These are phyloP conservation scores for Lagodon rhomboides DNA, from an alignment of 2,797 vertebrate species.

Conservation along the genomic window DNA sequence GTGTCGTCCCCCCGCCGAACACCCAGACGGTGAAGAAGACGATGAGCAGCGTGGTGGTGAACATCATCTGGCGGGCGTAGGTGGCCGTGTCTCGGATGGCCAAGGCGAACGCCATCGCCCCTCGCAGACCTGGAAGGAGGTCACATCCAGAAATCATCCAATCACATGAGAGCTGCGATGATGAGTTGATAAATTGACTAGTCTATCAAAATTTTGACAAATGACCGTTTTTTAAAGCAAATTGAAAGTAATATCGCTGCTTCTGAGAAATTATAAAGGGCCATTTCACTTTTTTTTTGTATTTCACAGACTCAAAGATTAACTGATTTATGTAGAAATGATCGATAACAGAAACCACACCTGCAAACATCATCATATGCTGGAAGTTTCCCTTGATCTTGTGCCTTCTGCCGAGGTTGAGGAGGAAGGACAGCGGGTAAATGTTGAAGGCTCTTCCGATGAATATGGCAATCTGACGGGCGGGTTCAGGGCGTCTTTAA, in stretches of 20 bases:
- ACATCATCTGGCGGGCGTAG: conserved; percentile 97
- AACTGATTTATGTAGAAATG: neutral
- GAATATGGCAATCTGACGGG: conserved; percentile 91
- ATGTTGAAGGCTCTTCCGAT: conserved; percentile 96
- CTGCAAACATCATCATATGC: conserved; percentile 99
- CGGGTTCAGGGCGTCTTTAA: conserved; percentile 80
- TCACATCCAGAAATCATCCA: neutral
- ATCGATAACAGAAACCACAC: too few species aligned
- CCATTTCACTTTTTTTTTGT: neutral
- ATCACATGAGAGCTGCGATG: neutral
- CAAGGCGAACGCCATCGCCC: conserved; percentile 97
- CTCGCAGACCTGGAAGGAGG: conserved; percentile 89
- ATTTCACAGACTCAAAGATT: neutral
- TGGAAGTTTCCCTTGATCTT: conserved; percentile 98
- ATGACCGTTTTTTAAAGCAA: neutral
- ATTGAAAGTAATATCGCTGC: too few species aligned
- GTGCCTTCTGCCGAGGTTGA: conserved; percentile 95
- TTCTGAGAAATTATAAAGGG: neutral
- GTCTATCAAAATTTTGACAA: neutral
- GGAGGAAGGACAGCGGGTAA: conserved; percentile 95
- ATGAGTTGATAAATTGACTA: neutral
- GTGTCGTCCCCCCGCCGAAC: conserved; percentile 96
- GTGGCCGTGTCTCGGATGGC: conserved; percentile 97
- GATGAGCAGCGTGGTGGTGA: conserved; percentile 96
- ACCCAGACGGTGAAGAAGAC: conserved; percentile 99